Base-by-base conservation (phyloP, 2,888 invertebrate species). In the Dryomyza anilis region DNA sequence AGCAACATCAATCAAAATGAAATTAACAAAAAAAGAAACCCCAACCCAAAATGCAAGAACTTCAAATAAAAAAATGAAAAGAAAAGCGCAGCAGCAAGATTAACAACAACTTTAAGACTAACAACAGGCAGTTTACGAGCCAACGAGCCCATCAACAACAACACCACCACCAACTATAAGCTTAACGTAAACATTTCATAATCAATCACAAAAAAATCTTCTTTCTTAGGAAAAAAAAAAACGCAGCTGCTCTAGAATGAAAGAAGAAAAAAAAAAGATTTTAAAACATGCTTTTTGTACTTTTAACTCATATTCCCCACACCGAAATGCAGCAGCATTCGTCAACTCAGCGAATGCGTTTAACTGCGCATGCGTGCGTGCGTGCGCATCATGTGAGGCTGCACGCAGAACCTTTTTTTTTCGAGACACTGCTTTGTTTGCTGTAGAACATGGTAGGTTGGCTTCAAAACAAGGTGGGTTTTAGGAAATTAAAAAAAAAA, bases 1-100 rank as follows among this genome's bases (percentile, higher is more conserved):
- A 39, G 36, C 56, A 56, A 56, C 43, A 59, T n/a, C 36, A 52
- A 50, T 52, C 33, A 39, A 16, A 27, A 21, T 29, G 29, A 55
- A 55, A 50, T 50, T 50, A 55, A 39, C n/a, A 23, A 33, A 23
- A 30, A n/a, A n/a, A n/a, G n/a, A n/a, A n/a, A n/a, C n/a, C n/a
- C n/a, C n/a, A n/a, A n/a, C n/a, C n/a, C n/a, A n/a, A n/a, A 12
- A 23, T 39, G 33, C 33, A 33, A 55, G 55, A 55, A 36, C 33
- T 33, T 55, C 7, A 12, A 39, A n/a, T 14, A 39, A 12, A 7
- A 14, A 12, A 39, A n/a, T 14, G 3, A n/a, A 39, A 3, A 12
- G 39, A n/a, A 12, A 39, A 39, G 14, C 3, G 7, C 39, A 39
- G 8, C 39, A 7, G 7, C 39, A 7, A 39, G 14, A 7, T 3